Conservation (phyloP, 2,113 vertebrate species). For the Oplegnathus fasciatus region DNA sequence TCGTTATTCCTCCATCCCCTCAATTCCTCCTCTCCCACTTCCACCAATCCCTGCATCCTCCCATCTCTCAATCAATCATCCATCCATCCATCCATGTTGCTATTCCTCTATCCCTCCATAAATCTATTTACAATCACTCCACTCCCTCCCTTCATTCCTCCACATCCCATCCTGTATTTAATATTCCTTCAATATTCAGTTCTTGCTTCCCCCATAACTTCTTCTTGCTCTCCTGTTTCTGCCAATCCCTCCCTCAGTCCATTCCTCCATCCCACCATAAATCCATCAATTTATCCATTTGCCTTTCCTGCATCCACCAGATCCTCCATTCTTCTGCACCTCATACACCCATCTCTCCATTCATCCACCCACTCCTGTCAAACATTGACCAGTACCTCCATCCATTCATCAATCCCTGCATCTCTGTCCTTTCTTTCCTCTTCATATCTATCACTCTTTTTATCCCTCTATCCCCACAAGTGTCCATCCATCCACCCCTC, state of each 20-base stretch:
- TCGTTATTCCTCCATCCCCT: constrained; percentile 15
- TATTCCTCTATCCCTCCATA: neutral
- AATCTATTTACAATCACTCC: no score
- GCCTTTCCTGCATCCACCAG: constrained; percentile 10
- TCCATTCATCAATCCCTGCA: constrained; percentile 11
- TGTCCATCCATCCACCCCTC: neutral
- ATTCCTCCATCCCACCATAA: constrained; percentile 28
- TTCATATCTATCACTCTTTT: no score
- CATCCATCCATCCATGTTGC: constrained; percentile 26
- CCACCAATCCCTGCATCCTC: constrained; percentile 1
- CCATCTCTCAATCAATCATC: constrained; percentile 30
- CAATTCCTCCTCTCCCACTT: constrained; percentile 11
- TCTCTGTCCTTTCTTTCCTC: constrained; percentile 4
- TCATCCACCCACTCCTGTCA: constrained; percentile 1
- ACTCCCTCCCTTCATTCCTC: neutral
- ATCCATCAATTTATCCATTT: neutral
- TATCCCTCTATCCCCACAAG: neutral
- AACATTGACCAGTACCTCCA: neutral
- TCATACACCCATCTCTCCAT: neutral
- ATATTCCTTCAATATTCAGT: constrained; percentile 14
- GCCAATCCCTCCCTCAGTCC: constrained; percentile 22
- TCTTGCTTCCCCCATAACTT: constrained; percentile 13
- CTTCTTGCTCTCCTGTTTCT: constrained; percentile 6
- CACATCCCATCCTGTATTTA: neutral
- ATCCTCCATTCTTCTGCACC: constrained; percentile 4